phyloP scores from a whole-genome alignment of 1,140 invertebrate genomes.

The Samia ricini region DNA sequence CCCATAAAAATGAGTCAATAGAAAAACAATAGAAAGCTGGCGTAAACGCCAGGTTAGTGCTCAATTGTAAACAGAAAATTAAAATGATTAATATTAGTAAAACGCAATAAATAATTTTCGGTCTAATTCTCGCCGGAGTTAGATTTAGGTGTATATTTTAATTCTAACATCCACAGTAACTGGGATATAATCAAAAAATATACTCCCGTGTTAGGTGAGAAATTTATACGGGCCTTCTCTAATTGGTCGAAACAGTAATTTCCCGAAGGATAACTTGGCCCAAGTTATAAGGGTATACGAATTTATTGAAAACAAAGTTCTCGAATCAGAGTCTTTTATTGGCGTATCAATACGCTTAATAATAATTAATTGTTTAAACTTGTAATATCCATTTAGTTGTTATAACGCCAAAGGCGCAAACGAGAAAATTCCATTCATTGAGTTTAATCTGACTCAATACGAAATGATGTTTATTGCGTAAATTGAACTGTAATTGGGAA shows the following conservation, averaged over 20 bases:
- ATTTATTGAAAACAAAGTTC: constrained; percentile 1
- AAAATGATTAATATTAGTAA: background rate
- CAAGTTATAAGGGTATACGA: constrained; percentile 19
- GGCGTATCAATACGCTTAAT: too few species aligned
- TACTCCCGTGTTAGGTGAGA: constrained; percentile 43
- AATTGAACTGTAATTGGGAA: too few species aligned
- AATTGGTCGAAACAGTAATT: constrained; percentile 61
- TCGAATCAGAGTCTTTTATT: background rate
- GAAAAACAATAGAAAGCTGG: too few species aligned
- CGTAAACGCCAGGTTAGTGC: too few species aligned
- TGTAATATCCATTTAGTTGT: too few species aligned
- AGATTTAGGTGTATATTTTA: constrained; percentile 22
- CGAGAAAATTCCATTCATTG: too few species aligned
- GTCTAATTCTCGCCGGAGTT: background rate
- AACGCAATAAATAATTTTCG: background rate
- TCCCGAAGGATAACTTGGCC: constrained; percentile 43
- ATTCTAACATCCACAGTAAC: constrained; percentile 24
- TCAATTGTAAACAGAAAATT: background rate
- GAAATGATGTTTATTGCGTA: too few species aligned
- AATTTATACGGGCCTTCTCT: constrained; percentile 49
- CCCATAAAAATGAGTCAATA: too few species aligned
- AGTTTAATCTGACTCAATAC: too few species aligned
- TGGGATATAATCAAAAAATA: constrained; percentile 50
- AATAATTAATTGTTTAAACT: too few species aligned
- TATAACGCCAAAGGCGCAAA: too few species aligned